These are phyloP conservation scores for Lysandra coridon DNA, from an alignment of 2,888 invertebrate genomes.

Conservation along the genomic window DNA sequence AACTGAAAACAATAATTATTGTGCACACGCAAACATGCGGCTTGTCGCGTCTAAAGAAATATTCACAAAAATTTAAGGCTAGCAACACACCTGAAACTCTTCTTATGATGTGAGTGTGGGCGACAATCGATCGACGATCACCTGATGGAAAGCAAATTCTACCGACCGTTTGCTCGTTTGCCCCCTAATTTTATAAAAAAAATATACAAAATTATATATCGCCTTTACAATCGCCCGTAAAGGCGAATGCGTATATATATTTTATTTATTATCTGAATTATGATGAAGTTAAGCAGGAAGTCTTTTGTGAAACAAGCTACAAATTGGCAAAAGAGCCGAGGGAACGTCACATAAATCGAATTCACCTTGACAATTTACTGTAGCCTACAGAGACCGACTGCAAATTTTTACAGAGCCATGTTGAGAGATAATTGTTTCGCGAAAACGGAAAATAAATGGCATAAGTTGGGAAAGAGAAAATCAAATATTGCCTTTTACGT, in stretches of 20 bases:
- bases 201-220: background rate
- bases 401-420: background rate
- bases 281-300: slow-evolving; percentile 10
- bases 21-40: no score
- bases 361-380: slow-evolving; percentile 21
- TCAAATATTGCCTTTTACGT: background rate
- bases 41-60: no score
- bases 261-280: background rate
- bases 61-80: no score
- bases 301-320: slow-evolving; percentile 7
- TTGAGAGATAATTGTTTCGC: background rate
- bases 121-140: no score
- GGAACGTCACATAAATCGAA: slow-evolving; percentile 15
- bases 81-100: no score
- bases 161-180: no score
- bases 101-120: no score
- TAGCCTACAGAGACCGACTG: slow-evolving; percentile 7
- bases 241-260: background rate
- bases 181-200: no score
- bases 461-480: background rate
- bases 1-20: no score
- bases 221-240: background rate
- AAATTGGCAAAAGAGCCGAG: slow-evolving; percentile 15
- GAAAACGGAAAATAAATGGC: background rate
- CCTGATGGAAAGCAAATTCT: no score